Conservation (phyloP, 2,888 invertebrate genomes). For the Drosophila neonasuta region DNA sequence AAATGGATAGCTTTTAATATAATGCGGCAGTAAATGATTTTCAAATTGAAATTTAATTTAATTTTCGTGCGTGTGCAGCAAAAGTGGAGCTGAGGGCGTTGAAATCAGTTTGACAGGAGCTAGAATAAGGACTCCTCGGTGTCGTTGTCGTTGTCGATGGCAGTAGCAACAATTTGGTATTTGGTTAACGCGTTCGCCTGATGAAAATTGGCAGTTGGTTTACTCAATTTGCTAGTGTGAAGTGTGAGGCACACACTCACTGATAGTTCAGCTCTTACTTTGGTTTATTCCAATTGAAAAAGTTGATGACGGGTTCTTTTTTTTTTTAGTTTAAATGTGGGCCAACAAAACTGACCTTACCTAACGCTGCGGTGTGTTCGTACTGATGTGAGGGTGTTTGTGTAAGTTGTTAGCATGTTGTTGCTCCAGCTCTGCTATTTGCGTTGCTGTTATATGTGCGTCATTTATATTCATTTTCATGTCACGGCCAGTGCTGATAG, state of each 20-base stretch:
- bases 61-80: constrained; percentile 8
- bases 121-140: neutral
- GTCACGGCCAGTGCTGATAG: constrained; percentile 56
- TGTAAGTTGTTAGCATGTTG: constrained; percentile 2
- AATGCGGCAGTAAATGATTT: constrained; percentile 9
- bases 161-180: constrained; percentile 12
- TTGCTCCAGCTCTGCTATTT: neutral
- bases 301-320: constrained; percentile 22
- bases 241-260: constrained; percentile 3
- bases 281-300: constrained; percentile 22
- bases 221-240: constrained; percentile 30
- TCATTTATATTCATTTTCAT: constrained; percentile 63
- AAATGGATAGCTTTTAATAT: constrained; percentile 17
- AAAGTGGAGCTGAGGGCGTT: constrained; percentile 1
- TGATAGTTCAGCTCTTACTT: constrained; percentile 24
- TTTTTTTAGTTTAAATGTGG: constrained; percentile 9
- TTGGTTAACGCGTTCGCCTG: constrained; percentile 27
- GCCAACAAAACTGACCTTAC: constrained; percentile 53
- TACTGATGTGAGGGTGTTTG: neutral
- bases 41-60: constrained; percentile 24
- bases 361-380: constrained; percentile 21
- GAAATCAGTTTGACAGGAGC: neutral
- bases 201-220: constrained; percentile 42
- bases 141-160: neutral
- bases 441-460: constrained; percentile 20